Evolutionary conservation across 2,888 invertebrate species (phyloP).

Genomic region (Mythimna ferrago): DNA sequence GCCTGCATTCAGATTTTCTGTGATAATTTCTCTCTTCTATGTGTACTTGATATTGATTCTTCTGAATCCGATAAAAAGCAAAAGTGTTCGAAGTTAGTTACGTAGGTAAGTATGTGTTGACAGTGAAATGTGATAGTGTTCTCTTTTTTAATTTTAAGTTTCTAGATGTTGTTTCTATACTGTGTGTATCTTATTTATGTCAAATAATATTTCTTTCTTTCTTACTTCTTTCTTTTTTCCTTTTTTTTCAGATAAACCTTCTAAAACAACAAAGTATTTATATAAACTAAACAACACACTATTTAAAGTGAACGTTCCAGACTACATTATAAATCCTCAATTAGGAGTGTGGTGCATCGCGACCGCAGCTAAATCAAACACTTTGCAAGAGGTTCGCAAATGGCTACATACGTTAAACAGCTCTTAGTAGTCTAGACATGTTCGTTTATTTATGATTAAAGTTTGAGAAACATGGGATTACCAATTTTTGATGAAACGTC

Average conservation of each 20-base stretch:
- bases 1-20: too few species aligned
- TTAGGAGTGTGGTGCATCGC: constrained; percentile 7
- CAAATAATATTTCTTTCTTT: too few species aligned
- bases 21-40: too few species aligned
- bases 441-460: constrained; percentile 9
- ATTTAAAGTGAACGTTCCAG: constrained; percentile 5
- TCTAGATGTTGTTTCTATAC: too few species aligned
- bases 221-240: too few species aligned
- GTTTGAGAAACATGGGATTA: neutral
- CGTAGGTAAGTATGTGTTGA: too few species aligned
- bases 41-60: too few species aligned
- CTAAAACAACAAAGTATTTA: constrained; percentile 25
- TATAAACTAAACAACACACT: constrained; percentile 6
- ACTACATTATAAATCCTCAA: constrained; percentile 25
- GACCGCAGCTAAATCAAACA: constrained; percentile 11
- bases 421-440: constrained; percentile 19
- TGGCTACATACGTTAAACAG: constrained; percentile 11
- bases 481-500: neutral
- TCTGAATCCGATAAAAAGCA: too few species aligned
- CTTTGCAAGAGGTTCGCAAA: constrained; percentile 15
- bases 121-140: too few species aligned
- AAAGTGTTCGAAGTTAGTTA: too few species aligned
- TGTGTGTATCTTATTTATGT: too few species aligned
- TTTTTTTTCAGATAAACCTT: neutral
- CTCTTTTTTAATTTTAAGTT: too few species aligned